Percentiles rank a stretch among this genome's conserved stretches.
Conservation (phyloP, 2,797 vertebrate genomes). For the Oreochromis mossambicus region DNA sequence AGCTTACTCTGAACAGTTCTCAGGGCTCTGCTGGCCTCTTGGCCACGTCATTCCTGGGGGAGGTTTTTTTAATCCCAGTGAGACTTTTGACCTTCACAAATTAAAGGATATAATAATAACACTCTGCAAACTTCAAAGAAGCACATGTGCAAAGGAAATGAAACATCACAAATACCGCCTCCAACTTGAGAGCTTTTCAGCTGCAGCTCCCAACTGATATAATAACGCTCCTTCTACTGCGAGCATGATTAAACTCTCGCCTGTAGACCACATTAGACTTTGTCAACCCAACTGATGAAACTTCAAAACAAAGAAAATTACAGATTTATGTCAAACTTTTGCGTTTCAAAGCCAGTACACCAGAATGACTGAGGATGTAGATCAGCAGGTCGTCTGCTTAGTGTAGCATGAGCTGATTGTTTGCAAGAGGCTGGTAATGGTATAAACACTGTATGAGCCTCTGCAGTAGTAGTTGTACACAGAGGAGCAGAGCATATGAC, state of each 20-base stretch:
- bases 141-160: neutral
- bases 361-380: neutral
- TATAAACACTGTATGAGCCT: neutral
- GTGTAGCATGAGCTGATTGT: neutral
- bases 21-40: neutral
- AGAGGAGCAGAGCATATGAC: neutral
- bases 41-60: neutral
- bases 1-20: neutral
- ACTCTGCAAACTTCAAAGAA: neutral
- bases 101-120: neutral
- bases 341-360: neutral
- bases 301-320: neutral
- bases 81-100: neutral
- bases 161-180: neutral
- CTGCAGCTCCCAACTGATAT: neutral
- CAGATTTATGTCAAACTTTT: neutral
- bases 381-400: neutral
- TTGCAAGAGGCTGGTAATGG: too few species aligned
- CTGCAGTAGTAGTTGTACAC: neutral
- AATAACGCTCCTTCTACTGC: neutral
- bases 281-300: neutral
- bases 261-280: neutral
- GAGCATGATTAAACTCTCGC: neutral
- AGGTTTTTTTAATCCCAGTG: neutral
- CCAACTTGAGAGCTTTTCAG: neutral